Evolutionary conservation across 2,113 vertebrate genomes (phyloP).

Genomic region (Trogon surrucura): DNA sequence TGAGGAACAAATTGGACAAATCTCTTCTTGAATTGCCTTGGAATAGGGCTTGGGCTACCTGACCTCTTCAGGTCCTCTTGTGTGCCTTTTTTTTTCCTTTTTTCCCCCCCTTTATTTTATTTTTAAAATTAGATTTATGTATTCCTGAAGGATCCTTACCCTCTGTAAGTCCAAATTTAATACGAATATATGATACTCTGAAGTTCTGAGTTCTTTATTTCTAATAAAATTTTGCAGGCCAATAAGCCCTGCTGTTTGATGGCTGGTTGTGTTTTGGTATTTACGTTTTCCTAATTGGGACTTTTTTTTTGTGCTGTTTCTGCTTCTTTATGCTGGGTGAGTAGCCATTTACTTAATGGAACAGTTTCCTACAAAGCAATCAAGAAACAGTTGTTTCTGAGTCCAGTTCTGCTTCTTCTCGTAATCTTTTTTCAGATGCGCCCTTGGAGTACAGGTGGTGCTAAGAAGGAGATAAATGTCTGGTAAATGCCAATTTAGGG

Average conservation of each 20-base stretch:
- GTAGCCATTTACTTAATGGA: conserved; percentile 39
- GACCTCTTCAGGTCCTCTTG: neutral
- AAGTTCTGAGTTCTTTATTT: neutral
- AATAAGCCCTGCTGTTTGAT: neutral
- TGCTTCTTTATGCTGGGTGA: neutral
- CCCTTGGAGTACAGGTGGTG: neutral
- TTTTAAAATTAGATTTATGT: neutral
- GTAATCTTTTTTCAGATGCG: conserved; percentile 42
- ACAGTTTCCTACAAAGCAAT: conserved; percentile 41
- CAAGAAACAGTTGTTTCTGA: conserved; percentile 56
- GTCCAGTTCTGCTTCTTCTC: conserved; percentile 20
- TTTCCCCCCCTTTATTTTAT: too few relatives aligned
- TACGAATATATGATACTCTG: neutral
- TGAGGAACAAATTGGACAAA: neutral
- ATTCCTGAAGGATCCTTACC: neutral
- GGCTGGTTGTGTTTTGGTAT: neutral
- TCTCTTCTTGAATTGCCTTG: neutral
- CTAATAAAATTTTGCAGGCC: neutral
- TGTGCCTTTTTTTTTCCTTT: neutral
- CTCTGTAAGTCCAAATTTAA: neutral
- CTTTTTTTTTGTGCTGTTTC: neutral
- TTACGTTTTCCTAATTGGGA: neutral
- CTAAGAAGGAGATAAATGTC: conserved; percentile 36
- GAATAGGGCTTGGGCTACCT: neutral
- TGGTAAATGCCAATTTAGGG: conserved; percentile 39